phyloP scores from a whole-genome alignment of 2,797 vertebrate species.

The Parambassis ranga region DNA sequence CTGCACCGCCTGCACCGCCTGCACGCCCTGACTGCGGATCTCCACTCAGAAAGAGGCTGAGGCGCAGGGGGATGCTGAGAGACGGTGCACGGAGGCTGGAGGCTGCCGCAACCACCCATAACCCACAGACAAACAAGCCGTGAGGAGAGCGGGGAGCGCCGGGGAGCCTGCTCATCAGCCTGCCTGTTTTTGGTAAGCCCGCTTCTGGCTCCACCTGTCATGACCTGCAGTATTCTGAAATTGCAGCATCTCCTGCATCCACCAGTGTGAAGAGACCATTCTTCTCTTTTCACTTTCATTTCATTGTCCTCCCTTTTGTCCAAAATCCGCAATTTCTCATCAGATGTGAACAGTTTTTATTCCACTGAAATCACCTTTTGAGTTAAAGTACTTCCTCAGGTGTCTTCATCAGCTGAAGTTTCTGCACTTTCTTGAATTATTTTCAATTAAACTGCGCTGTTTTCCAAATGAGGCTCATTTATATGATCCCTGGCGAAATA shows the following conservation, averaged over 20 bases:
- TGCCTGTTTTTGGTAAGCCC: slow-evolving; percentile 33
- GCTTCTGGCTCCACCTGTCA: slow-evolving; percentile 12
- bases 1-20: slow-evolving; percentile 12
- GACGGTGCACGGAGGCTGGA: slow-evolving; percentile 16
- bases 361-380: no score
- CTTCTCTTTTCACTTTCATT: background rate
- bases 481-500: no score
- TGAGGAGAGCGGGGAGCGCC: background rate
- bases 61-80: slow-evolving; percentile 14
- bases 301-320: background rate
- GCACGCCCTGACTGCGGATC: slow-evolving; percentile 42
- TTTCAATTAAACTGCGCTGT: no score
- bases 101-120: slow-evolving; percentile 15
- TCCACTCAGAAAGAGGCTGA: background rate
- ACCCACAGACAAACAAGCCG: background rate
- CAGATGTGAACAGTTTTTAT: no score
- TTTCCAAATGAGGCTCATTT: no score
- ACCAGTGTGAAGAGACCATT: background rate
- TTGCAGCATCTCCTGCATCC: background rate
- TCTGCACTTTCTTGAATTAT: no score
- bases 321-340: no score
- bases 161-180: background rate
- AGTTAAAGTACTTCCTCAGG: no score
- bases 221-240: slow-evolving; percentile 15
- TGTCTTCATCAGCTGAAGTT: no score